Base-by-base conservation (phyloP, 2,797 vertebrate genomes). In the Rhabdomys pumilio region DNA sequence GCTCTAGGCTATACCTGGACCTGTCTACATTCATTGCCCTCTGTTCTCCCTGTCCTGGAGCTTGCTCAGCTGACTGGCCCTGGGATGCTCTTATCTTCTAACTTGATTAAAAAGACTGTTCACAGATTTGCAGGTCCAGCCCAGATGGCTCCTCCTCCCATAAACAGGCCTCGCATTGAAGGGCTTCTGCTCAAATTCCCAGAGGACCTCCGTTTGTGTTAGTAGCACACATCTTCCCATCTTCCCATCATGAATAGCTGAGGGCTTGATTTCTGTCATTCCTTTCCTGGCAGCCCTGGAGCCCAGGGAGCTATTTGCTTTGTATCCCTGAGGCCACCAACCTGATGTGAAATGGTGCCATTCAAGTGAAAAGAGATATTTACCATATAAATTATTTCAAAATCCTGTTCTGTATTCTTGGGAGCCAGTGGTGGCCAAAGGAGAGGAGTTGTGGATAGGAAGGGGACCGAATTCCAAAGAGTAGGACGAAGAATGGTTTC, bases 401-500 rank as follows among this genome's bases (percentile, higher is more conserved):
- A 26, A 50, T 75, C 29, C 31, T 20, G 9, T 57, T 53, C 44
- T 12, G 29, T 31, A 38, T 76, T 89, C 61, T 22, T 63, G 44
- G 72, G n/a, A 87, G 55, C 57, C 41, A 69, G 47, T 34, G 61
- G 63, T 44, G 87, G 59, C n/a, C 4, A 47, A 90, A 82, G 65
- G 93, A 87, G 67, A 55, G 59, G 73, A 85, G 55, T 24, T 26
- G 31, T 69, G 73, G 47, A 24, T 5, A 6, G 20, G 65, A 75
- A 65, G 31, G 55, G 93, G 9, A n/a, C 72, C 82, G 76, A 76
- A 76, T 90, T 57, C 67, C 38, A n/a, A 91, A 79, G 44, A 65
- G 24, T 31, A 47, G 2, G 15, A 34, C 57, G 29, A 73, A 84
- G 63, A 92, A 47, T 6, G 0, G 10, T 72, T 44, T 91, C 79